These are phyloP conservation scores for Holotrichia oblita DNA, from an alignment of 1,140 invertebrate genomes.

Conservation along the genomic window DNA sequence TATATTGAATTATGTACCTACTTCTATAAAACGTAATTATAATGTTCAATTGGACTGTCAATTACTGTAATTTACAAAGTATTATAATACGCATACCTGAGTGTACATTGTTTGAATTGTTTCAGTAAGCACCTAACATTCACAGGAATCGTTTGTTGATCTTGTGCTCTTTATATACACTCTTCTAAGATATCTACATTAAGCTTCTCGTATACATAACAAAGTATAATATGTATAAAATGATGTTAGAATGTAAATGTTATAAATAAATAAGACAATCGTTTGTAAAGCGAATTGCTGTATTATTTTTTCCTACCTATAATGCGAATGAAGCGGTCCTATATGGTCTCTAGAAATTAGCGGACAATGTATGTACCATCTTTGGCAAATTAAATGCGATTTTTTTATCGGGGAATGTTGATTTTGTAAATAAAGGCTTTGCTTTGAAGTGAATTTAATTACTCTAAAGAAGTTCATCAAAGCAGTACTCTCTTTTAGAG, in stretches of 20 bases:
- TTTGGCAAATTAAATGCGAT: too few species aligned
- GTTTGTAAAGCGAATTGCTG: background rate
- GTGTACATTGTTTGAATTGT: background rate
- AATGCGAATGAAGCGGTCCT: too few species aligned
- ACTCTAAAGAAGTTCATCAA: too few species aligned
- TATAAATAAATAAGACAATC: slow-evolving; percentile 33
- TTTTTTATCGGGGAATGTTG: too few species aligned
- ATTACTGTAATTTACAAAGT: slow-evolving; percentile 4
- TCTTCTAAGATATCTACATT: background rate
- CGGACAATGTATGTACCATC: too few species aligned
- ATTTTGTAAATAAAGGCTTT: too few species aligned
- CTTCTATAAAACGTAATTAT: background rate
- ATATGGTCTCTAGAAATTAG: too few species aligned
- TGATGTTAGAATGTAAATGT: slow-evolving; percentile 26
- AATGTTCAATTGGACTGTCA: background rate
- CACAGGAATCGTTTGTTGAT: background rate
- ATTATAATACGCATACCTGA: background rate
- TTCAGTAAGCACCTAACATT: background rate
- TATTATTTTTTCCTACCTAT: background rate
- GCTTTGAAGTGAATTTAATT: too few species aligned
- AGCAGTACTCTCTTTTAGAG: too few species aligned
- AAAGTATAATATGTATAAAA: background rate
- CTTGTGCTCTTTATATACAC: background rate
- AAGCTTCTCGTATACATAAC: slow-evolving; percentile 20
- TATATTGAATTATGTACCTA: background rate